phyloP scores from a whole-genome alignment of 2,797 vertebrate species.

The Takifugu ocellatus region DNA sequence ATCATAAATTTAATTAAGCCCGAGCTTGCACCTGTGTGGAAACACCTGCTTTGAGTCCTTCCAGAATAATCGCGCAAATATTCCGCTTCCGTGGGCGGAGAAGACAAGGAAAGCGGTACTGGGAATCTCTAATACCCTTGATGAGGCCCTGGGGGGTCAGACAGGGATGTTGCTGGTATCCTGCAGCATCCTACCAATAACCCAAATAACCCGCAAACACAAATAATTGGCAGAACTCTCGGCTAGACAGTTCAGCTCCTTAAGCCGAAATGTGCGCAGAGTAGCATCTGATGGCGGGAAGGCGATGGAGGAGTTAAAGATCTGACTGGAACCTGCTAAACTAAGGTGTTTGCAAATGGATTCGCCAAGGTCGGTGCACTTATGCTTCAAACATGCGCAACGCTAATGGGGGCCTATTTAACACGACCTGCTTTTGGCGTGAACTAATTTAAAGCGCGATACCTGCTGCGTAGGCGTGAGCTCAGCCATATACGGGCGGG shows the following conservation, averaged over 20 bases:
- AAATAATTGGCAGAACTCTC: neutral
- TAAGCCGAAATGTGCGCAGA: neutral
- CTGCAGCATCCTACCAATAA: conserved; percentile 18
- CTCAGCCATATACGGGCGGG: too few species aligned
- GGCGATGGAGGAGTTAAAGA: conserved; percentile 1
- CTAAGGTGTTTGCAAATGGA: conserved; percentile 2
- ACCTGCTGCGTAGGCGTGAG: too few species aligned
- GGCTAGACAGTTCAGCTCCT: too few species aligned
- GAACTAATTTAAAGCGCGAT: too few species aligned
- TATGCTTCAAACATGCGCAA: conserved; percentile 10
- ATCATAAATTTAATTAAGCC: conserved; percentile 49
- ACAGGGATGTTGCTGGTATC: neutral
- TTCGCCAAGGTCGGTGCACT: conserved; percentile 13
- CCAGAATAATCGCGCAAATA: conserved; percentile 15
- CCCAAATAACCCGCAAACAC: conserved; percentile 35
- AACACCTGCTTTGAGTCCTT: conserved; percentile 49
- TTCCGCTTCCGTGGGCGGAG: conserved; percentile 14
- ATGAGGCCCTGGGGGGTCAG: too few species aligned
- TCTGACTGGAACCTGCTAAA: conserved; percentile 12
- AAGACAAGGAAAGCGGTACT: conserved; percentile 13
- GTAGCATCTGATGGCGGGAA: conserved; percentile 14
- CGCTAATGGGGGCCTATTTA: conserved; percentile 9
- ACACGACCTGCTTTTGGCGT: too few species aligned
- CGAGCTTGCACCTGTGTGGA: conserved; percentile 53
- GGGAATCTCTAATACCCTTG: too few species aligned